Evolutionary conservation across 2,888 invertebrate genomes (phyloP).

Genomic region (Malthinus flaveolus): DNA sequence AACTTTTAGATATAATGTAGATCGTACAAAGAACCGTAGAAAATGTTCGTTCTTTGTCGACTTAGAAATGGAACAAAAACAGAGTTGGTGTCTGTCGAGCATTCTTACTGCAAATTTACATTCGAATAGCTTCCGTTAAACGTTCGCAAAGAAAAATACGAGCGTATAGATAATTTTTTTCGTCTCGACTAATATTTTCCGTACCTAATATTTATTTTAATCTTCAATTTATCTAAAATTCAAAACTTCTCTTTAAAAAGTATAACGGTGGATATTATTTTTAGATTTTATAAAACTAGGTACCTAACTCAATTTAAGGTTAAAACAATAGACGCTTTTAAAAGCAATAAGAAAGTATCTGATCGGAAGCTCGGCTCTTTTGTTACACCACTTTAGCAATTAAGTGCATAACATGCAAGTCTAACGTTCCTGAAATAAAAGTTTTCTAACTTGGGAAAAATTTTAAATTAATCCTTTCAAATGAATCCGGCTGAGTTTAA

Average conservation of each 20-base stretch:
- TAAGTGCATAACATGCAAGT: conserved; percentile 28
- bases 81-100: conserved; percentile 23
- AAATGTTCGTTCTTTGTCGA: conserved; percentile 28
- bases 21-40: conserved; percentile 25
- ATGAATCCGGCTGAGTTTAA: too few relatives aligned
- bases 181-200: conserved; percentile 15
- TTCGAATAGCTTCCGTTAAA: conserved; percentile 35
- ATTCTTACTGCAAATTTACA: conserved; percentile 31
- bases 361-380: conserved; percentile 18
- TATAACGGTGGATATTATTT: too few relatives aligned
- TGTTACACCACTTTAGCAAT: conserved; percentile 26
- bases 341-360: conserved; percentile 27
- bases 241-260: background rate
- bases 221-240: background rate
- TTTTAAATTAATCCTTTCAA: too few relatives aligned
- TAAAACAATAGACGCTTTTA: conserved; percentile 2
- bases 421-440: conserved; percentile 12
- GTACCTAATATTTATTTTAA: conserved; percentile 5
- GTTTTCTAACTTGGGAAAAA: too few relatives aligned
- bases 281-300: too few relatives aligned
- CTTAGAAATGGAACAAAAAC: conserved; percentile 33
- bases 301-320: background rate
- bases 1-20: conserved; percentile 30
- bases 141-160: conserved; percentile 30
- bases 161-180: conserved; percentile 10